These are phyloP conservation scores for Carposina sasakii DNA, from an alignment of 1,140 invertebrate species.

Conservation along the genomic window DNA sequence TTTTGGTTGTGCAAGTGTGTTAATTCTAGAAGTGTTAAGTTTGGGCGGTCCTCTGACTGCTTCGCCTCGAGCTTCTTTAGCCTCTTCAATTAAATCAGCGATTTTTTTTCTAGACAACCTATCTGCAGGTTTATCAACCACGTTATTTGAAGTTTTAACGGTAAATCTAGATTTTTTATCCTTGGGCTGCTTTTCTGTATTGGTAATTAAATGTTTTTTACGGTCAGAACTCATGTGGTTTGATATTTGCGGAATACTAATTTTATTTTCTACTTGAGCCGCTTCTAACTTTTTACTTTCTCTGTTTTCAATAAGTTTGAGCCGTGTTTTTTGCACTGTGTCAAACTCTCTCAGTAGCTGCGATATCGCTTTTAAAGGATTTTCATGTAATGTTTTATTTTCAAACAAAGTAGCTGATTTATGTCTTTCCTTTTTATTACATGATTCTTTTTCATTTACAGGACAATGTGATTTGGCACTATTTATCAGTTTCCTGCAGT, in stretches of 20 bases:
- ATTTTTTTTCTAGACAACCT: slow-evolving; percentile 39
- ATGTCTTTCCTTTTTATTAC: too few species aligned
- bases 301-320: slow-evolving; percentile 31
- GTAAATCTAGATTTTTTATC: too few species aligned
- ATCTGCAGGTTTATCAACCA: too few species aligned
- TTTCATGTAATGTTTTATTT: too few species aligned
- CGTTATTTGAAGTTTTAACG: too few species aligned
- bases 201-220: too few species aligned
- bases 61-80: slow-evolving; percentile 56
- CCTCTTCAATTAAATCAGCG: slow-evolving; percentile 50
- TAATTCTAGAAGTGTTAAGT: slow-evolving; percentile 39
- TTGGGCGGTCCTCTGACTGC: slow-evolving; percentile 53
- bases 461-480: slow-evolving; percentile 40
- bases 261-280: slow-evolving; percentile 19
- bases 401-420: too few species aligned
- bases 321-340: slow-evolving; percentile 43
- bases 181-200: too few species aligned
- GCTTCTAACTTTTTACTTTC: slow-evolving; percentile 28
- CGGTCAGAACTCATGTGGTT: too few species aligned
- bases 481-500: slow-evolving; percentile 54
- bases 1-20: slow-evolving; percentile 56
- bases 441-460: too few species aligned
- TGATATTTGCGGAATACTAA: slow-evolving; percentile 19
- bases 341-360: slow-evolving; percentile 55
- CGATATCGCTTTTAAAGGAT: slow-evolving; percentile 60